A percentile compares a stretch with the other conserved stretches of the same genome.
phyloP scores from a whole-genome alignment of 2,888 invertebrate species.

The Caenorhabditis parvicauda region DNA sequence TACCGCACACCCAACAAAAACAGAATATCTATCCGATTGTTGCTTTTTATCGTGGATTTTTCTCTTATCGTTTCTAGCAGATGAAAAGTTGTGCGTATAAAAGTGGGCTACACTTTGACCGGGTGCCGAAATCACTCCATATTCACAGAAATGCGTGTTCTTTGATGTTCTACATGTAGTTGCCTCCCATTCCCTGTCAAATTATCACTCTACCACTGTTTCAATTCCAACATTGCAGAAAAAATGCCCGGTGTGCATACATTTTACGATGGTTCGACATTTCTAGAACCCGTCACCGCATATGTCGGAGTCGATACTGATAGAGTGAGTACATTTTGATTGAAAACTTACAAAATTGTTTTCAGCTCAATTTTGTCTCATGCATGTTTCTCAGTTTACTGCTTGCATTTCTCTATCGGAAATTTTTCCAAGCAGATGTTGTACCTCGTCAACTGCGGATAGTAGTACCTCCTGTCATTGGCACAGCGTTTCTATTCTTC shows the following conservation, averaged over 20 bases:
- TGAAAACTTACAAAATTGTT: background rate
- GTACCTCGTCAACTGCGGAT: conserved; percentile 32
- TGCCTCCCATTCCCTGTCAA: no score
- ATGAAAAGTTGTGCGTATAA: no score
- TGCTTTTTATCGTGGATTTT: no score
- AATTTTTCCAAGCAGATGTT: conserved; percentile 27
- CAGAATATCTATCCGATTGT: no score
- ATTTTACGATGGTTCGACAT: conserved; percentile 53
- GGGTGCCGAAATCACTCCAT: no score
- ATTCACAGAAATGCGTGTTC: no score
- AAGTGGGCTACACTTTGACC: no score
- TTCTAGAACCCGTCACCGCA: conserved; percentile 50
- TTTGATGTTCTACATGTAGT: no score
- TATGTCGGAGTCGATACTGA: conserved; percentile 49
- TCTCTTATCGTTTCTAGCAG: no score
- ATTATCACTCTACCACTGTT: no score
- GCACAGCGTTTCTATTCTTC: conserved; percentile 51
- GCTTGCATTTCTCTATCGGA: conserved; percentile 37
- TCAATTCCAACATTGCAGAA: background rate
- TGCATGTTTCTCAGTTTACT: conserved; percentile 46
- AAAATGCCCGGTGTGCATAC: conserved; percentile 60
- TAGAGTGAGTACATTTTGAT: conserved; percentile 30
- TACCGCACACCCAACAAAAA: no score
- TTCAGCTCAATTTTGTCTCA: conserved; percentile 52
- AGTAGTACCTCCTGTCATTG: conserved; percentile 44